Conservation (phyloP, 2,888 invertebrate genomes). For the Epicampocera succincta region DNA sequence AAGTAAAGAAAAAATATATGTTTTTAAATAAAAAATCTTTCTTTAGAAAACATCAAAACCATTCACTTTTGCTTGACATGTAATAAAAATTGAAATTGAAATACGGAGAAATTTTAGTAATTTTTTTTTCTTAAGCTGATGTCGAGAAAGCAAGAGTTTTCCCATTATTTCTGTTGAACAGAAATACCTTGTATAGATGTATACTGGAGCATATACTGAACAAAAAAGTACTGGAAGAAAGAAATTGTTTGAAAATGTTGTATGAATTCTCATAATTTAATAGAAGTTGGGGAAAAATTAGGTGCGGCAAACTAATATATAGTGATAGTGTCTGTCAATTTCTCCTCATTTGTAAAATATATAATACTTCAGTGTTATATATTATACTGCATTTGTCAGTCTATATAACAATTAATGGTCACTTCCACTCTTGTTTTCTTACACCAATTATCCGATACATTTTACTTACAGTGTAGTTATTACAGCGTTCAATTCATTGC, state of each 20-base stretch:
- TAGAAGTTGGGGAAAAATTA: too few species aligned
- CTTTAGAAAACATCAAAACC: constrained; percentile 41
- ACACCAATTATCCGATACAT: constrained; percentile 7
- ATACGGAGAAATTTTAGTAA: constrained; percentile 23
- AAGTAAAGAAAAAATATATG: constrained; percentile 24
- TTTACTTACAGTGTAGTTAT: constrained; percentile 74
- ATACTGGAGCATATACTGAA: neutral
- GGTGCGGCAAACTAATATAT: too few species aligned
- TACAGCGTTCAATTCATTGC: constrained; percentile 73
- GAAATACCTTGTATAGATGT: neutral
- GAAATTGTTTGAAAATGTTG: neutral
- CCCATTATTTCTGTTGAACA: constrained; percentile 31
- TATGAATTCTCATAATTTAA: too few species aligned
- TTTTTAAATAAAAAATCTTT: constrained; percentile 22
- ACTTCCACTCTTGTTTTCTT: neutral
- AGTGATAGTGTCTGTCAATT: too few species aligned
- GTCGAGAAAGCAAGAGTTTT: constrained; percentile 27
- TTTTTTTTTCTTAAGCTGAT: constrained; percentile 24
- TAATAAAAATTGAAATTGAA: constrained; percentile 40
- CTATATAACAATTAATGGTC: too few species aligned
- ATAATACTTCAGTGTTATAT: too few species aligned
- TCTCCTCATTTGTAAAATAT: too few species aligned
- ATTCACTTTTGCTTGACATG: constrained; percentile 31
- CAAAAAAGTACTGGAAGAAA: neutral
- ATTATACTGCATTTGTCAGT: too few species aligned